phyloP scores from a whole-genome alignment of 2,888 invertebrate genomes.

The Danaus chrysippus region DNA sequence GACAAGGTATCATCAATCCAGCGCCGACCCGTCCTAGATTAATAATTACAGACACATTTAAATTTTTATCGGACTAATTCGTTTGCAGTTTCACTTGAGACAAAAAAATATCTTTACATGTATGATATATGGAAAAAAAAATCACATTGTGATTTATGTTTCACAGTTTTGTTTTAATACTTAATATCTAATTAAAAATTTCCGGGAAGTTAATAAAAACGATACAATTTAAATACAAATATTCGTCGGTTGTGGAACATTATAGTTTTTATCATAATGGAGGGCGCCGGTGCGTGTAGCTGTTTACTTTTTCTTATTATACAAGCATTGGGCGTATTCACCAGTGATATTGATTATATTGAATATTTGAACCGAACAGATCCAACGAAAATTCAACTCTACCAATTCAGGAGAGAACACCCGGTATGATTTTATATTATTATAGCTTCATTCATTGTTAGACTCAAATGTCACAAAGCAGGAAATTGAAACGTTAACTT shows the following conservation, averaged over 20 bases:
- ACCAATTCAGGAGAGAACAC: conserved; percentile 44
- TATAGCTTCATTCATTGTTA: not conserved
- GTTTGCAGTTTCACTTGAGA: too few relatives aligned
- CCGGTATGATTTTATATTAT: conserved; percentile 37
- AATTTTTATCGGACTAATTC: too few relatives aligned
- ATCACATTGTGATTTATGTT: too few relatives aligned
- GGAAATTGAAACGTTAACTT: too few relatives aligned
- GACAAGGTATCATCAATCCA: too few relatives aligned
- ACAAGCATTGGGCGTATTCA: conserved; percentile 9
- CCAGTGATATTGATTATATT: conserved; percentile 26
- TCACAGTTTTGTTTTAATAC: too few relatives aligned
- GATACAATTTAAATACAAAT: not conserved
- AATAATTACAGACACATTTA: too few relatives aligned
- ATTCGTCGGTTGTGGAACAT: not conserved
- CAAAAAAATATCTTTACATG: too few relatives aligned
- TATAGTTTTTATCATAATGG: conserved; percentile 1
- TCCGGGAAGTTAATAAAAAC: not conserved
- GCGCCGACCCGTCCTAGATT: too few relatives aligned
- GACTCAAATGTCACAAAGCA: too few relatives aligned
- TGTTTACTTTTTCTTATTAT: conserved; percentile 1
- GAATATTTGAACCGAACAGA: conserved; percentile 34
- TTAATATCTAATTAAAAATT: too few relatives aligned
- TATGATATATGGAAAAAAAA: too few relatives aligned
- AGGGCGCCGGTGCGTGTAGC: conserved; percentile 9
- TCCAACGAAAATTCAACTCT: conserved; percentile 40